Conservation (phyloP, 2,797 vertebrate species). For the Oryzias dopingdopingensis region DNA sequence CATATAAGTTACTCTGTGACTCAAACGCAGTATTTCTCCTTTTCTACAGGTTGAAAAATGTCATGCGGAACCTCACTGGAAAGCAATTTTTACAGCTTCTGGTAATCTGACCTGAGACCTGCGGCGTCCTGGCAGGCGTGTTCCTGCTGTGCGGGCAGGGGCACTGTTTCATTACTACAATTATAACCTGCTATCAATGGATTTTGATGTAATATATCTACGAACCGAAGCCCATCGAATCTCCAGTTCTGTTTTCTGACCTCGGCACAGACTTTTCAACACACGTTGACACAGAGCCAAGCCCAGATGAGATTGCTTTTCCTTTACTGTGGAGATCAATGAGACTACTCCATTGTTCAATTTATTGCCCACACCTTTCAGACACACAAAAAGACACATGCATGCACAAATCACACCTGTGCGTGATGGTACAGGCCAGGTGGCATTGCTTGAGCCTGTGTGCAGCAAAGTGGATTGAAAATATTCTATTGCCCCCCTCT, state of each 20-base stretch:
- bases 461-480: conserved; percentile 27
- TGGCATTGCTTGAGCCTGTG: conserved; percentile 13
- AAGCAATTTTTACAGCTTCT: conserved; percentile 49
- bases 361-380: conserved; percentile 57
- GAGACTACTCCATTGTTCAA: conserved; percentile 66
- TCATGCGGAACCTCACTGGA: conserved; percentile 48
- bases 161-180: conserved; percentile 39
- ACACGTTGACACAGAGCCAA: conserved; percentile 12
- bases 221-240: conserved; percentile 38
- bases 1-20: conserved; percentile 21
- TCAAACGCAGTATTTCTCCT: conserved; percentile 36
- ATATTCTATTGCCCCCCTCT: conserved; percentile 49
- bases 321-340: conserved; percentile 73
- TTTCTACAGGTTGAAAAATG: conserved; percentile 44
- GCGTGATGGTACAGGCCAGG: conserved; percentile 21
- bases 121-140: conserved; percentile 12
- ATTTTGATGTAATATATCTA: conserved; percentile 54
- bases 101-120: conserved; percentile 44
- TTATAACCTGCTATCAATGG: conserved; percentile 45
- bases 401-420: conserved; percentile 32
- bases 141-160: conserved; percentile 11
- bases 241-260: conserved; percentile 52
- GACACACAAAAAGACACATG: conserved; percentile 24
- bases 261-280: conserved; percentile 26
- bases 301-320: conserved; percentile 70